A percentile compares a stretch with the other conserved stretches of the same genome.
Evolutionary conservation across 2,888 invertebrate genomes (phyloP).

Genomic region (Bhutanitis thaidina): DNA sequence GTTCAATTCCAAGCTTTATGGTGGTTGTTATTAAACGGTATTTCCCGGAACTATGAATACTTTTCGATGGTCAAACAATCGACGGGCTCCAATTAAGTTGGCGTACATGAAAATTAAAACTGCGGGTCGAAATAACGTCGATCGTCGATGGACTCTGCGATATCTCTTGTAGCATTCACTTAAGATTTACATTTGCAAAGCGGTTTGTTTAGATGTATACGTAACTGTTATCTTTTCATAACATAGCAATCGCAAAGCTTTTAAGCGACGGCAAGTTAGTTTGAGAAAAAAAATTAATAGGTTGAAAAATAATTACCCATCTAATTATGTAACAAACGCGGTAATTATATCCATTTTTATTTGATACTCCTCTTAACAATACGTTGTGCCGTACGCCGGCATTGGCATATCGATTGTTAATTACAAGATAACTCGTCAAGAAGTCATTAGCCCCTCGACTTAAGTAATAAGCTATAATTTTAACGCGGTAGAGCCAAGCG

Average conservation of each 20-base stretch:
- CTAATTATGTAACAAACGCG: slow-evolving; percentile 34
- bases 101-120: slow-evolving; percentile 40
- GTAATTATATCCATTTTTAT: slow-evolving; percentile 30
- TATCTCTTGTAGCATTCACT: no score
- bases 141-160: no score
- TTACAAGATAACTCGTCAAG: slow-evolving; percentile 51
- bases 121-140: slow-evolving; percentile 37
- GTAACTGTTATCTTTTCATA: no score
- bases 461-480: neutral
- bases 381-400: slow-evolving; percentile 16
- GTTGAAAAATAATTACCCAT: slow-evolving; percentile 35
- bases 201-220: no score
- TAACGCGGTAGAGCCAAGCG: no score
- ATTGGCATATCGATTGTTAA: slow-evolving; percentile 45
- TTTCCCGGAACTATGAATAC: slow-evolving; percentile 21
- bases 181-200: no score
- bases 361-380: slow-evolving; percentile 21
- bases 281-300: slow-evolving; percentile 31
- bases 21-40: slow-evolving; percentile 10
- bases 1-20: slow-evolving; percentile 26
- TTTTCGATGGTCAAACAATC: slow-evolving; percentile 44
- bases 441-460: slow-evolving; percentile 45
- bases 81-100: slow-evolving; percentile 46
- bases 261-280: slow-evolving; percentile 17
- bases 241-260: no score